Conservation (phyloP, 2,113 vertebrate species). For the Jaculus jaculus region DNA sequence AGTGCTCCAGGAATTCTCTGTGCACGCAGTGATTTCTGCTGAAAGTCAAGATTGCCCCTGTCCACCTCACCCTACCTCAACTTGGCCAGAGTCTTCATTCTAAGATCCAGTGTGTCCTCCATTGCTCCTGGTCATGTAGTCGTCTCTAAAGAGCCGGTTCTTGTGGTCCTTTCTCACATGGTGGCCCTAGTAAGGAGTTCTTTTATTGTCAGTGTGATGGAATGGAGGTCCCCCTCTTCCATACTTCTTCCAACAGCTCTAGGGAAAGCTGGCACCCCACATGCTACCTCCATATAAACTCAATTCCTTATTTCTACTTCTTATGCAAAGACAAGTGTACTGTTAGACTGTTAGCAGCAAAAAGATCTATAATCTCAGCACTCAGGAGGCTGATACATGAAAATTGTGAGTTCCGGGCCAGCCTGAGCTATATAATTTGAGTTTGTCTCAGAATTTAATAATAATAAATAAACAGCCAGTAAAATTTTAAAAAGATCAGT, state of each 20-base stretch:
- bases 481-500: neutral
- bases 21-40: neutral
- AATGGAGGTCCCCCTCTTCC: neutral
- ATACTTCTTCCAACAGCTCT: neutral
- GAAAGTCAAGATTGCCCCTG: neutral
- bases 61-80: neutral
- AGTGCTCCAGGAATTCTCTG: neutral
- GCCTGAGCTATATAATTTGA: too few species aligned
- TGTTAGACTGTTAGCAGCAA: neutral
- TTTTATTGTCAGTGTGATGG: neutral
- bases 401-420: too few species aligned
- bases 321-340: slow-evolving; percentile 1
- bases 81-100: slow-evolving; percentile 20
- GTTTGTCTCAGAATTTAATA: too few species aligned
- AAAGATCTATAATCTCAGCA: too few species aligned
- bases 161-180: accelerated
- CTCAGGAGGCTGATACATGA: too few species aligned
- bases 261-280: neutral
- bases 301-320: neutral
- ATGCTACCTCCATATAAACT: neutral
- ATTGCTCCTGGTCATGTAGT: accelerated
- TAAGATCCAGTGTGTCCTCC: neutral
- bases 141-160: neutral
- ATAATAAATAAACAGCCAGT: too few species aligned
- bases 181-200: too few species aligned